phyloP scores from a whole-genome alignment of 2,888 invertebrate species.

The Perizoma affinitatum region DNA sequence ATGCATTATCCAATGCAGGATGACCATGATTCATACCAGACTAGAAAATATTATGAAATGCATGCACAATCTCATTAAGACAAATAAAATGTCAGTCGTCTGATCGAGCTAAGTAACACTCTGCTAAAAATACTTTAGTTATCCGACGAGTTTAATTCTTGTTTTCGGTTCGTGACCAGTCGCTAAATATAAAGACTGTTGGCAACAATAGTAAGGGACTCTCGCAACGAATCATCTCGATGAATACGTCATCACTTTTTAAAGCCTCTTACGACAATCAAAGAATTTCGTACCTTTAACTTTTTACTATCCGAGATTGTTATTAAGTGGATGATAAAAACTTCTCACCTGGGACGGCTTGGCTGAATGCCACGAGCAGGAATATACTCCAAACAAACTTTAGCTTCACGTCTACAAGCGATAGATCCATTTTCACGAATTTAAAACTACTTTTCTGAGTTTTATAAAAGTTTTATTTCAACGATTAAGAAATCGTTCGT shows the following conservation, averaged over 20 bases:
- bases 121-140: conserved; percentile 10
- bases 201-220: not conserved
- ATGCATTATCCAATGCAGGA: not conserved
- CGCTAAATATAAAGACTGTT: conserved; percentile 10
- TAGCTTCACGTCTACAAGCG: conserved; percentile 50
- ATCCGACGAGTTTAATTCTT: conserved; percentile 16
- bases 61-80: conserved; percentile 1
- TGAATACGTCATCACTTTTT: conserved; percentile 32
- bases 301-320: conserved; percentile 32
- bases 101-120: not conserved
- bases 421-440: conserved; percentile 51
- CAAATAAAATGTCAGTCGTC: not conserved
- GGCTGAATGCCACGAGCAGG: conserved; percentile 45
- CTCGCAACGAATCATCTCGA: conserved; percentile 13
- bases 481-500: conserved; percentile 4
- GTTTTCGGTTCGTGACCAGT: conserved; percentile 26
- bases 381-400: conserved; percentile 44
- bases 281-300: conserved; percentile 27
- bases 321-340: conserved; percentile 38
- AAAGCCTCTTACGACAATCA: conserved; percentile 18
- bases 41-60: not conserved
- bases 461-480: conserved; percentile 22
- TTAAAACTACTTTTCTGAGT: conserved; percentile 8
- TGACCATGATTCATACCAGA: not conserved
- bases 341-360: conserved; percentile 49